These are phyloP conservation scores for Tiliacea citrago DNA, from an alignment of 2,888 invertebrate species.

Conservation along the genomic window DNA sequence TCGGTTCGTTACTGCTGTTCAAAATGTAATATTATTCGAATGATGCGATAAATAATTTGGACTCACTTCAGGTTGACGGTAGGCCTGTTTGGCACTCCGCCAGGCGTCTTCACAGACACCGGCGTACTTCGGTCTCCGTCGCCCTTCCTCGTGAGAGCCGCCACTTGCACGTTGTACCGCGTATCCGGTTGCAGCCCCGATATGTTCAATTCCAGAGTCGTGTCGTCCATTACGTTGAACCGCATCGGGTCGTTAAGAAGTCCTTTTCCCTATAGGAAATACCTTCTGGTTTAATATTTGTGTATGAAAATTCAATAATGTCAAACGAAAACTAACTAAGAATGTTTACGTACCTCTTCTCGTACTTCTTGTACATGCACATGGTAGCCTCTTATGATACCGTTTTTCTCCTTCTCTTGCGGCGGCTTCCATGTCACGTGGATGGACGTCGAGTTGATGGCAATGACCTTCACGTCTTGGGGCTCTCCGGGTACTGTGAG, in stretches of 20 bases:
- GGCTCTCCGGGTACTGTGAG: conserved; percentile 99
- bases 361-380: conserved; percentile 98
- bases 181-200: conserved; percentile 98
- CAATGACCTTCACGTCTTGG: conserved; percentile 96
- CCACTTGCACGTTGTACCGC: conserved; percentile 97
- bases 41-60: conserved; percentile 52
- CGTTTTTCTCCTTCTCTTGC: conserved; percentile 97
- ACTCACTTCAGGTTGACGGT: conserved; percentile 95
- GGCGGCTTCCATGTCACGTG: conserved; percentile 99
- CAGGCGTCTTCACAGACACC: conserved; percentile 96
- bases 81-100: conserved; percentile 97
- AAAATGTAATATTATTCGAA: conserved; percentile 36
- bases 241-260: conserved; percentile 96
- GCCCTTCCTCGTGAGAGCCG: conserved; percentile 98
- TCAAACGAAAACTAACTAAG: no score
- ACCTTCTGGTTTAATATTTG: conserved; percentile 23
- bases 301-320: background rate
- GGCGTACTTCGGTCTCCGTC: conserved; percentile 98
- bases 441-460: conserved; percentile 98
- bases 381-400: conserved; percentile 99
- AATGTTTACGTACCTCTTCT: conserved; percentile 91
- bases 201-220: conserved; percentile 94
- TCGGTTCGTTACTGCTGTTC: conserved; percentile 41
- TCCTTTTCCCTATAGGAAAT: conserved; percentile 91
- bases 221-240: conserved; percentile 96